Base-by-base conservation (phyloP, 1,140 invertebrate genomes). In the Saccostrea echinata region DNA sequence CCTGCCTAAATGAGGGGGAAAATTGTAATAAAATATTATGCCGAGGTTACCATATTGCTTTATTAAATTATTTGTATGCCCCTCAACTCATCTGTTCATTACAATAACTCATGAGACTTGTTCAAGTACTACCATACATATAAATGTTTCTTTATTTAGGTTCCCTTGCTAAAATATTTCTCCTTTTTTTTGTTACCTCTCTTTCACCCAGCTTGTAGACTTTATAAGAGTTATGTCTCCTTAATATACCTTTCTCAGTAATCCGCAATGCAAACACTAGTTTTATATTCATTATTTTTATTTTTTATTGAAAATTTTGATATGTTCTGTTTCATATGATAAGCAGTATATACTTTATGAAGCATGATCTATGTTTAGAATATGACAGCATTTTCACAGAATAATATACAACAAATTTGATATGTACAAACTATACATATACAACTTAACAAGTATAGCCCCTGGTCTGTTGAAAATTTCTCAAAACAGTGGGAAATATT, bases 271-370 rank as follows among this genome's bases (percentile, higher is more conserved):
- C 21, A 33, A 76, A 80, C 11, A 13, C 24, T 6, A 30, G 27
- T 13, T 6, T 35, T 82, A 43, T 16, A 83, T 83, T 83, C 51
- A 16, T 83, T 21, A n/a, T 51, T 83, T 83, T 83, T 83, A 52
- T 24, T 83, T 83, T 83, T 83, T 83, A n/a, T 53, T 51, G 35
- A 9, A 83, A 43, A 83, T 30, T 30, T 83, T 83, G 33, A 83
- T 52, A 51, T 83, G 43, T 83, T 83, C n/a, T 83, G 35, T 83
- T 83, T 51, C 35, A 83, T 83, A 83, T 83, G 35, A 83, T 83
- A 52, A 83, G 35, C 43, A 83, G 51, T 83, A 80, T 80, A 43
- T n/a, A 80, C 3, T 80, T 51, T 52, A 83, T 53, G 51, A 83
- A 51, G 35, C 35, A 83, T 27, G 30, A 21, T 3, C 51, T 52